Base-by-base conservation (phyloP, 2,888 invertebrate genomes). In the Synergus itoensis region DNA sequence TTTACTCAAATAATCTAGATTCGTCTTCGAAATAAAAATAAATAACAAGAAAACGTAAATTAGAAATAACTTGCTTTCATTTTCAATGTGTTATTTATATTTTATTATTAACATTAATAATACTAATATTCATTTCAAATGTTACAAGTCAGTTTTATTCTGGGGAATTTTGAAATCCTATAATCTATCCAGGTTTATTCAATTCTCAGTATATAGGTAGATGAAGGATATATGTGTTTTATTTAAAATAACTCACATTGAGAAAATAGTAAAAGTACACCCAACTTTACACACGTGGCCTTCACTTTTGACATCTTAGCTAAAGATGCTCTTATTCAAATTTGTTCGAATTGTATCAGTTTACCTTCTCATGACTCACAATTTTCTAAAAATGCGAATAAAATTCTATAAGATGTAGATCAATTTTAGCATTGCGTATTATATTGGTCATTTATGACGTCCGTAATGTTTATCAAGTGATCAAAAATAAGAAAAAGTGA, bases 211-310 rank as follows among this genome's bases (percentile, higher is more conserved):
- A 21, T 21, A 21, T 1, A 21, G 1, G 81, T 86, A 86, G 86
- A 86, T 83, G 86, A 89, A 87, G 87, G 87, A 84, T 83, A 63
- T 62, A 53, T 63, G 16, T 43, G 21, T 21, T 1, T 41, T 76
- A 77, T 12, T 76, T 83, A 80, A 64, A 63, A 41, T 12, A 81
- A 86, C 87, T 87, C 77, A 90, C 90, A 84, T 79, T 88, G 83
- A 43, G 82, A 87, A 64, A 88, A 84, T 36, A 88, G 76, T 76
- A 91, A 76, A 63, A 91, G 82, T 79, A 88, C 81, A 73, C 86
- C 85, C 67, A 89, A 84, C 73, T 77, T 82, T 75, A 85, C 53
- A 63, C 87, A 79, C 40, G 82, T 77, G 78, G 83, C 84, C 84
- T 87, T 90, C 85, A 85, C 84, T 79, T 82, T 87, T 82, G 81